Conservation (phyloP, 37 sponge, comb jelly and placozoan genomes). For the Petrosia ficiformis region DNA sequence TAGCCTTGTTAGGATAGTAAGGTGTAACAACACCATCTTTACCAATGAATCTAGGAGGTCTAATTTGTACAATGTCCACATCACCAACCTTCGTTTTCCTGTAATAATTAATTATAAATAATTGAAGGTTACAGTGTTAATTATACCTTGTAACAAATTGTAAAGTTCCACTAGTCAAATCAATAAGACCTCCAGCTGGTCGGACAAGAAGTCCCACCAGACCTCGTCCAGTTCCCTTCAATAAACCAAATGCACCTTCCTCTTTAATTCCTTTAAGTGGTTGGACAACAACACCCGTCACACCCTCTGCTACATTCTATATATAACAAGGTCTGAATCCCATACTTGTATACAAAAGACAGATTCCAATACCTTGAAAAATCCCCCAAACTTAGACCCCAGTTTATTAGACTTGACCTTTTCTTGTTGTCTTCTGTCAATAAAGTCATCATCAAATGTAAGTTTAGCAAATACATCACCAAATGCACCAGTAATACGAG, state of each 20-base stretch:
- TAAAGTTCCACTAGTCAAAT: slow-evolving; percentile 76
- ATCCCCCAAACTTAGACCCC: slow-evolving; percentile 55
- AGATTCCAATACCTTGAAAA: slow-evolving; percentile 53
- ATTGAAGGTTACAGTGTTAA: neutral
- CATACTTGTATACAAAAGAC: neutral
- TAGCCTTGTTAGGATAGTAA: slow-evolving; percentile 45
- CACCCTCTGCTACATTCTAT: slow-evolving; percentile 72
- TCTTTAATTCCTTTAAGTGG: slow-evolving; percentile 81
- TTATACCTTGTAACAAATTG: slow-evolving; percentile 55
- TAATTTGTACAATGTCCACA: slow-evolving; percentile 50
- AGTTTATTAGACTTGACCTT: slow-evolving; percentile 43
- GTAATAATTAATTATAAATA: too few species aligned
- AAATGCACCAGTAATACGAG: slow-evolving; percentile 76
- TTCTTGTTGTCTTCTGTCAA: slow-evolving; percentile 67
- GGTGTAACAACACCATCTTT: slow-evolving; percentile 64
- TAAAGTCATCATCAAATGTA: slow-evolving; percentile 74
- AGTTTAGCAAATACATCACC: slow-evolving; percentile 85
- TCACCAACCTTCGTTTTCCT: slow-evolving; percentile 70
- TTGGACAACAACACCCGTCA: slow-evolving; percentile 78
- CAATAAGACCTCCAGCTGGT: slow-evolving; percentile 83
- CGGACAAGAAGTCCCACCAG: slow-evolving; percentile 71
- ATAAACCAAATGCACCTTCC: slow-evolving; percentile 80
- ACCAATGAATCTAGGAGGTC: slow-evolving; percentile 67
- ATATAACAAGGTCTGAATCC: neutral
- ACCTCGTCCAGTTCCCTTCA: slow-evolving; percentile 81